These are phyloP conservation scores for Drosophila differens DNA, from an alignment of 2,888 invertebrate genomes.

Conservation along the genomic window DNA sequence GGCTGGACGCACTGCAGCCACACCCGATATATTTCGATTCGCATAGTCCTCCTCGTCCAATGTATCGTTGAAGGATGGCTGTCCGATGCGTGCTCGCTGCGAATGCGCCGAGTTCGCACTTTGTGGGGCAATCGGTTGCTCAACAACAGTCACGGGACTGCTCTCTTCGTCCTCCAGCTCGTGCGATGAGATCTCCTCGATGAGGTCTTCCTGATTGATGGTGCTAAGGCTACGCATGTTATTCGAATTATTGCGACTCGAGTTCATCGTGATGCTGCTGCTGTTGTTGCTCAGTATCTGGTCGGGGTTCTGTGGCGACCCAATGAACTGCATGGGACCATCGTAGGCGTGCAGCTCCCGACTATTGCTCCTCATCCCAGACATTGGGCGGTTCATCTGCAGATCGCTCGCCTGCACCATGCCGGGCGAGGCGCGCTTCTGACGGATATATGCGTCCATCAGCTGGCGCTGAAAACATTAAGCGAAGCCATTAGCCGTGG, in stretches of 20 bases:
- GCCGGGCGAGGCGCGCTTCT: constrained; percentile 93
- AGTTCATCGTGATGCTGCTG: constrained; percentile 54
- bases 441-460: constrained; percentile 95
- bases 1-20: constrained; percentile 67
- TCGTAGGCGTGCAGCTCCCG: constrained; percentile 88
- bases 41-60: constrained; percentile 84
- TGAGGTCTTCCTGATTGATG: constrained; percentile 82
- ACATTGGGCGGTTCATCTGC: constrained; percentile 89
- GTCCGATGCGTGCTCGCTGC: constrained; percentile 52
- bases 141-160: constrained; percentile 86
- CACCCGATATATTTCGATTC: constrained; percentile 81
- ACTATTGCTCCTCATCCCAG: constrained; percentile 89
- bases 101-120: constrained; percentile 62
- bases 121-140: constrained; percentile 85
- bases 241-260: constrained; percentile 65
- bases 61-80: constrained; percentile 73
- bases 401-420: constrained; percentile 95
- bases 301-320: constrained; percentile 93
- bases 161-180: constrained; percentile 88
- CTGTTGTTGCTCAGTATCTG: constrained; percentile 87
- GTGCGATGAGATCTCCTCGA: constrained; percentile 85
- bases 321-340: constrained; percentile 94
- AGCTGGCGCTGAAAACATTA: constrained; percentile 89
- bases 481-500: neutral
- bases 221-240: constrained; percentile 70